phyloP scores from a whole-genome alignment of 2,113 vertebrate species.

The Leiothrix lutea region DNA sequence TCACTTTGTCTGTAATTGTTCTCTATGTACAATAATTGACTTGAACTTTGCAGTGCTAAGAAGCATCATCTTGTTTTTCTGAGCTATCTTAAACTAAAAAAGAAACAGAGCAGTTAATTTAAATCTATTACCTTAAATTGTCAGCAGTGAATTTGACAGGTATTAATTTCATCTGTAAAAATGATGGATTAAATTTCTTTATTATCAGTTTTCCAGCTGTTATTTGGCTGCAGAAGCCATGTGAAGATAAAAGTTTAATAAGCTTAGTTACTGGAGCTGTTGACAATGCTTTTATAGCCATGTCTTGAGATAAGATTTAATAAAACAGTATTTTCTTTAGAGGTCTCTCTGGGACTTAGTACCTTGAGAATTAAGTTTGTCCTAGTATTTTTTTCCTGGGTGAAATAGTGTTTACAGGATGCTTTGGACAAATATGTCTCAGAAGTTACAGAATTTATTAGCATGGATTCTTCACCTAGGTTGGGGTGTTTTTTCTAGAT shows the following conservation, averaged over 20 bases:
- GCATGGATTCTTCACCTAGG: background rate
- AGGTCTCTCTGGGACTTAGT: slow-evolving; percentile 37
- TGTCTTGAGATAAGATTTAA: slow-evolving; percentile 76
- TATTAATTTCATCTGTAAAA: slow-evolving; percentile 83
- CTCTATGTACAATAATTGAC: background rate
- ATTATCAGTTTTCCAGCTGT: slow-evolving; percentile 74
- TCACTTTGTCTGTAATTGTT: background rate
- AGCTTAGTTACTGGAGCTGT: slow-evolving; percentile 70
- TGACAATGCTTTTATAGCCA: slow-evolving; percentile 66
- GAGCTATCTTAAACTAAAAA: slow-evolving; percentile 11
- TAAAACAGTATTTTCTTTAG: slow-evolving; percentile 73
- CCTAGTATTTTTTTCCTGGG: background rate
- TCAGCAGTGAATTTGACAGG: slow-evolving; percentile 79
- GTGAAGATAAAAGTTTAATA: slow-evolving; percentile 79
- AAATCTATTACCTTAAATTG: slow-evolving; percentile 77
- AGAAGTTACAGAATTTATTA: background rate
- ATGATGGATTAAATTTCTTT: slow-evolving; percentile 83
- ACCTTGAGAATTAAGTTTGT: background rate
- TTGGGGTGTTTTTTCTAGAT: rapidly evolving
- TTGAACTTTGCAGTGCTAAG: slow-evolving; percentile 2
- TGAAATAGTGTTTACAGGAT: background rate
- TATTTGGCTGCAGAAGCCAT: slow-evolving; percentile 66
- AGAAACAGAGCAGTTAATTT: slow-evolving; percentile 36
- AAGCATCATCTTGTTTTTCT: slow-evolving; percentile 26
- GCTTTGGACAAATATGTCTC: background rate